Conservation (phyloP, 2,888 invertebrate genomes). For the Tineola bisselliella region DNA sequence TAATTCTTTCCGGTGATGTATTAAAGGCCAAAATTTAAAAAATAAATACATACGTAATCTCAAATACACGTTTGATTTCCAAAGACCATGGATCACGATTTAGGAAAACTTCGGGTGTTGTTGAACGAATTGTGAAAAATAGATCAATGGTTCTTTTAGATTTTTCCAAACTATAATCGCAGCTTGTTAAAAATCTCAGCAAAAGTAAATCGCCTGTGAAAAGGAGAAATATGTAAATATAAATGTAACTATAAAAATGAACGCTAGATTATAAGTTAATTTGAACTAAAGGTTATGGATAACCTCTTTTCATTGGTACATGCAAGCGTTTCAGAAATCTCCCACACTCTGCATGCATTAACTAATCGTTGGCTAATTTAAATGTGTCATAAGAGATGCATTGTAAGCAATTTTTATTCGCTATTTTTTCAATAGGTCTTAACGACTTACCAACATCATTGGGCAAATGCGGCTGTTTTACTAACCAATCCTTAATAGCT, state of each 20-base stretch:
- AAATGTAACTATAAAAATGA: too few relatives aligned
- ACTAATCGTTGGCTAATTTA: too few relatives aligned
- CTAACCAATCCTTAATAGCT: constrained; percentile 67
- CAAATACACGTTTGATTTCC: constrained; percentile 62
- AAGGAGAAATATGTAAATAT: not conserved
- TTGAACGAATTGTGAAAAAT: constrained; percentile 68
- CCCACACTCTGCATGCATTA: too few relatives aligned
- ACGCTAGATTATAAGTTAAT: too few relatives aligned
- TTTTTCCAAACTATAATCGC: constrained; percentile 65
- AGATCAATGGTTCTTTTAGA: constrained; percentile 65
- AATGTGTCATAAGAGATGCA: too few relatives aligned
- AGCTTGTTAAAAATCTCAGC: constrained; percentile 64
- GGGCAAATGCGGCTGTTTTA: constrained; percentile 73
- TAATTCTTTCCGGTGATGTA: too few relatives aligned
- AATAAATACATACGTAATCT: constrained; percentile 58
- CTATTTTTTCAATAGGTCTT: too few relatives aligned
- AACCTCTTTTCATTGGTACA: too few relatives aligned
- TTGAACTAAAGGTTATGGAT: too few relatives aligned
- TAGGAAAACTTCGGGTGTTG: constrained; percentile 70
- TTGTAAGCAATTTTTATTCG: too few relatives aligned
- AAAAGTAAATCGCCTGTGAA: constrained; percentile 67
- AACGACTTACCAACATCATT: constrained; percentile 73
- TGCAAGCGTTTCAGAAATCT: too few relatives aligned
- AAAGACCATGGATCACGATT: constrained; percentile 66
- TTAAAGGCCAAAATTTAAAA: not conserved